Percentiles rank a stretch among this genome's conserved stretches.
Evolutionary conservation across 2,113 vertebrate genomes (phyloP).

Genomic region (Cephalophus harveyi): DNA sequence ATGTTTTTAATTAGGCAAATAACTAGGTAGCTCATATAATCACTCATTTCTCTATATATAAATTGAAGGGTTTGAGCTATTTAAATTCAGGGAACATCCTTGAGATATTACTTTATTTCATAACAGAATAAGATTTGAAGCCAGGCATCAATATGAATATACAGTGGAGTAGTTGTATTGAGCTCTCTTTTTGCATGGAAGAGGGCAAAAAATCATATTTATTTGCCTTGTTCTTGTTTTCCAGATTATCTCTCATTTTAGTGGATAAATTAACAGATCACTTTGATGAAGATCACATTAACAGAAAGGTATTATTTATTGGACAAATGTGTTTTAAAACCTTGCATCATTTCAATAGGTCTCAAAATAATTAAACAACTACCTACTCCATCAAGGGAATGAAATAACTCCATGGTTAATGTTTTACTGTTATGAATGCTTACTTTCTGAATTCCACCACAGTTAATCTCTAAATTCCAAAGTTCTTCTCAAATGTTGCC

Average conservation of each 20-base stretch:
- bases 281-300: not conserved
- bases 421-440: not conserved
- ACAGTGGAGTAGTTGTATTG: not conserved
- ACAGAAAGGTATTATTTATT: not conserved
- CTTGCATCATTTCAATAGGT: not conserved
- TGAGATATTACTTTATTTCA: not conserved
- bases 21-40: not conserved
- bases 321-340: not conserved
- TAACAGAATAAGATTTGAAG: not conserved
- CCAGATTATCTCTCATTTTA: not conserved
- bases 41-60: not conserved
- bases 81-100: not conserved
- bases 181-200: not conserved
- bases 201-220: not conserved
- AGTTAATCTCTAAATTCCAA: not conserved
- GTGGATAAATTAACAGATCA: not conserved
- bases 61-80: not conserved
- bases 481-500: not conserved
- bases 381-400: not conserved
- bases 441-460: not conserved
- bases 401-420: not conserved
- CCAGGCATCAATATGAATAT: not conserved
- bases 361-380: not conserved
- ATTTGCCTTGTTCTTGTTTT: not conserved
- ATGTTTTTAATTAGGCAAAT: not conserved